Evolutionary conservation across 2,797 vertebrate genomes (phyloP).

Genomic region (Fistularia commersonii): DNA sequence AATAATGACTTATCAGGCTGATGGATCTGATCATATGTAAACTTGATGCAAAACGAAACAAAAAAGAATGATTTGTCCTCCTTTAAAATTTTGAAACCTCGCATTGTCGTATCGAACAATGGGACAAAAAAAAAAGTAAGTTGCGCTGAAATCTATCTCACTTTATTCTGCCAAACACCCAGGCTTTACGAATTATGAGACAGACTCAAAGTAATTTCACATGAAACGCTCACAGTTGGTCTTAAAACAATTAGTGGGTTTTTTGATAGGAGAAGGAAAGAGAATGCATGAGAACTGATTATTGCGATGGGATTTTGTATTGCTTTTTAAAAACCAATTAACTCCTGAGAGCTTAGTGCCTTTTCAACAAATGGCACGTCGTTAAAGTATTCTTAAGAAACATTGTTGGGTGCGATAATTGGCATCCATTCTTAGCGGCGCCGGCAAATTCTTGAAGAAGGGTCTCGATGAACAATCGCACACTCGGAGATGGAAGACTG

Average conservation of each 20-base stretch:
- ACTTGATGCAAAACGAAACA: too few species aligned
- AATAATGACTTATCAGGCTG: too few species aligned
- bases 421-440: conserved; percentile 68
- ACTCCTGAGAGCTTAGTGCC: conserved; percentile 73
- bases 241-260: conserved; percentile 73
- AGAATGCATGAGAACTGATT: conserved; percentile 70
- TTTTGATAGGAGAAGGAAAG: conserved; percentile 65
- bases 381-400: conserved; percentile 76
- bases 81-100: conserved; percentile 13
- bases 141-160: conserved; percentile 20
- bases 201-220: conserved; percentile 62
- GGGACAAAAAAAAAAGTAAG: conserved; percentile 12
- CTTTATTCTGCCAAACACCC: conserved; percentile 34
- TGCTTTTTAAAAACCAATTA: conserved; percentile 81
- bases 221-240: conserved; percentile 58
- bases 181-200: conserved; percentile 50
- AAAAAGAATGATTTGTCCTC: too few species aligned
- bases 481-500: conserved; percentile 60
- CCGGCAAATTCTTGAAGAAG: conserved; percentile 38
- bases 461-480: conserved; percentile 68
- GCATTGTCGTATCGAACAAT: conserved; percentile 25
- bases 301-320: conserved; percentile 74
- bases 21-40: too few species aligned
- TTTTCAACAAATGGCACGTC: conserved; percentile 70
- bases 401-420: conserved; percentile 71